Evolutionary conservation across 1,140 invertebrate species (phyloP).

Genomic region (Macrobrachium nipponense): DNA sequence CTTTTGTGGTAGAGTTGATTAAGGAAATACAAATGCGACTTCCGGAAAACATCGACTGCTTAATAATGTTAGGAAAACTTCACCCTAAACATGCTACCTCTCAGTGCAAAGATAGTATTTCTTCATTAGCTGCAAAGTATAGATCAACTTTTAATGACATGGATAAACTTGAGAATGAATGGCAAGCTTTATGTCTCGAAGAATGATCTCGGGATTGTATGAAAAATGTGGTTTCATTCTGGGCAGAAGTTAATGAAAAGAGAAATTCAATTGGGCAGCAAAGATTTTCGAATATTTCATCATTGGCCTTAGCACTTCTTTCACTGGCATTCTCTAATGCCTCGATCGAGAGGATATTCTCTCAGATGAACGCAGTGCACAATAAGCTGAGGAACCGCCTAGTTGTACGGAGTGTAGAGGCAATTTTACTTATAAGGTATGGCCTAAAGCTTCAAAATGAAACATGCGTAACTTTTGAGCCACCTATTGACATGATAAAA

Average conservation of each 20-base stretch:
- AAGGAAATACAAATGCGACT: not conserved
- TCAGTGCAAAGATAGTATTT: not conserved
- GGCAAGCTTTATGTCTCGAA: not conserved
- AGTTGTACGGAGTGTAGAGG: not conserved
- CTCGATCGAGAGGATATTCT: slow-evolving; percentile 12
- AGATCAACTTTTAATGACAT: slow-evolving; percentile 6
- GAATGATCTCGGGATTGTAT: not conserved
- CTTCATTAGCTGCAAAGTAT: slow-evolving; percentile 15
- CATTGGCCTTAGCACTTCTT: not conserved
- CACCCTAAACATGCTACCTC: slow-evolving; percentile 9
- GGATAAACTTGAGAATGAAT: slow-evolving; percentile 9
- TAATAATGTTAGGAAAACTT: slow-evolving; percentile 4
- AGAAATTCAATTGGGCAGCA: not conserved
- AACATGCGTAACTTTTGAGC: slow-evolving; percentile 13
- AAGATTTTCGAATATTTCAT: not conserved
- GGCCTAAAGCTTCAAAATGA: not conserved
- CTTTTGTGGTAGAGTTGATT: not conserved
- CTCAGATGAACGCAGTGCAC: slow-evolving; percentile 18
- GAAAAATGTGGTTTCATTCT: not conserved
- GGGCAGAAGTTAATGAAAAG: slow-evolving; percentile 25
- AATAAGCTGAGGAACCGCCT: slow-evolving; percentile 10
- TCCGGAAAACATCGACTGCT: slow-evolving; percentile 6
- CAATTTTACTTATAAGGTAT: not conserved
- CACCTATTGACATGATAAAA: too few species aligned
- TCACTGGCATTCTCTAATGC: slow-evolving; percentile 18